A percentile compares a stretch with the other conserved stretches of the same genome.
These are phyloP conservation scores for Channallabes apus DNA, from an alignment of 2,797 vertebrate genomes.

Conservation along the genomic window DNA sequence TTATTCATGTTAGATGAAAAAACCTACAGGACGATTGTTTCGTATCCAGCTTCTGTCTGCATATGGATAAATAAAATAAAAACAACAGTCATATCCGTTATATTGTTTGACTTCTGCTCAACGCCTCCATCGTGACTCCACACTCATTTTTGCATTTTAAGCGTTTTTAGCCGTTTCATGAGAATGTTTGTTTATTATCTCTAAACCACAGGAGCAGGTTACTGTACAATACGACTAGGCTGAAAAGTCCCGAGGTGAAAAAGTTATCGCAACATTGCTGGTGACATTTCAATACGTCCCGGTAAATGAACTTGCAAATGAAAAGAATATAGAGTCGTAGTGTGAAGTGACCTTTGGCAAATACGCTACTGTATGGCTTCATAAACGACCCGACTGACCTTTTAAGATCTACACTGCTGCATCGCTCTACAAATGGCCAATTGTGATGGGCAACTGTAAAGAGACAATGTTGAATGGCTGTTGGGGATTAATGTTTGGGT, in stretches of 20 bases:
- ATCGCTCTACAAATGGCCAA: slow-evolving; percentile 27
- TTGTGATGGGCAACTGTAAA: slow-evolving; percentile 41
- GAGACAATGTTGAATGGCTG: slow-evolving; percentile 29
- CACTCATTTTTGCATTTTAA: background rate
- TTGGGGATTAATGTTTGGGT: slow-evolving; percentile 27
- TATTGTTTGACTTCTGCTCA: background rate
- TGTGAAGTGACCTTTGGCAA: slow-evolving; percentile 40
- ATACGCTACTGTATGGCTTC: background rate
- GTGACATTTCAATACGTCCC: slow-evolving; percentile 28
- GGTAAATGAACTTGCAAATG: slow-evolving; percentile 13
- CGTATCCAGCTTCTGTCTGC: too few species aligned
- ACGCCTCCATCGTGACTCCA: background rate
- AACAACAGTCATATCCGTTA: background rate
- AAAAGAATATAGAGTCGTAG: slow-evolving; percentile 6
- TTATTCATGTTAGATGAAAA: background rate
- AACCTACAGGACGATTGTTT: background rate
- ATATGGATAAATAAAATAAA: too few species aligned
- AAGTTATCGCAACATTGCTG: slow-evolving; percentile 22
- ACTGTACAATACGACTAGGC: background rate
- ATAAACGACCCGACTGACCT: slow-evolving; percentile 26
- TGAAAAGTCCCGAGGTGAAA: slow-evolving; percentile 9
- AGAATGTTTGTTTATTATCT: background rate
- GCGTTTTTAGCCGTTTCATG: background rate
- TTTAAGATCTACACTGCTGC: slow-evolving; percentile 23
- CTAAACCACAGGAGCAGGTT: background rate